Evolutionary conservation across 2,113 vertebrate species (phyloP).

Genomic region (Muscicapa adusta): DNA sequence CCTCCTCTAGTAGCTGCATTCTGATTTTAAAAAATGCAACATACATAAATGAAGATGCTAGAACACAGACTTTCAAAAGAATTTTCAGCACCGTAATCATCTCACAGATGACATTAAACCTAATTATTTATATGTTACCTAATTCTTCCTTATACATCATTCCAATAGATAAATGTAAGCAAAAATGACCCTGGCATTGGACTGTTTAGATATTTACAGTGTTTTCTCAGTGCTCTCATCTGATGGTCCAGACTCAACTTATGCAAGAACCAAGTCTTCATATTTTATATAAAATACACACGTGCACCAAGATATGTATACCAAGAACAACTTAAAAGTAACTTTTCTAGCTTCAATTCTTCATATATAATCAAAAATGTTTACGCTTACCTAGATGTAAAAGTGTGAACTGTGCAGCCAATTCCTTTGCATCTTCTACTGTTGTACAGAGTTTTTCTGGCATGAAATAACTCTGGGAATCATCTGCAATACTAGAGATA

Average conservation of each 20-base stretch:
- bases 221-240: not conserved
- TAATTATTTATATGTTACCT: not conserved
- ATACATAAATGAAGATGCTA: not conserved
- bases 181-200: not conserved
- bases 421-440: slow-evolving; percentile 89
- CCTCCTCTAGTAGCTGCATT: not conserved
- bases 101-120: not conserved
- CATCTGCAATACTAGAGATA: slow-evolving; percentile 74
- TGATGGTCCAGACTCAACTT: slow-evolving; percentile 8
- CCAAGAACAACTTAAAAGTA: not conserved
- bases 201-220: not conserved
- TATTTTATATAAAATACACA: not conserved
- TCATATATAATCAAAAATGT: not conserved
- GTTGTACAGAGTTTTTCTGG: slow-evolving; percentile 86
- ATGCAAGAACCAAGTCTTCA: not conserved
- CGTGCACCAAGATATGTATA: not conserved
- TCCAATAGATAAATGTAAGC: not conserved
- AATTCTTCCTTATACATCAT: not conserved
- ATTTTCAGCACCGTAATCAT: not conserved
- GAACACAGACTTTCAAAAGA: not conserved
- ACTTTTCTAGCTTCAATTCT: not conserved
- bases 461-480: slow-evolving; percentile 81
- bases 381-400: slow-evolving; percentile 82
- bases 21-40: not conserved
- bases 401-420: slow-evolving; percentile 87